phyloP scores from a whole-genome alignment of 2,797 vertebrate species.

The Periparus ater region DNA sequence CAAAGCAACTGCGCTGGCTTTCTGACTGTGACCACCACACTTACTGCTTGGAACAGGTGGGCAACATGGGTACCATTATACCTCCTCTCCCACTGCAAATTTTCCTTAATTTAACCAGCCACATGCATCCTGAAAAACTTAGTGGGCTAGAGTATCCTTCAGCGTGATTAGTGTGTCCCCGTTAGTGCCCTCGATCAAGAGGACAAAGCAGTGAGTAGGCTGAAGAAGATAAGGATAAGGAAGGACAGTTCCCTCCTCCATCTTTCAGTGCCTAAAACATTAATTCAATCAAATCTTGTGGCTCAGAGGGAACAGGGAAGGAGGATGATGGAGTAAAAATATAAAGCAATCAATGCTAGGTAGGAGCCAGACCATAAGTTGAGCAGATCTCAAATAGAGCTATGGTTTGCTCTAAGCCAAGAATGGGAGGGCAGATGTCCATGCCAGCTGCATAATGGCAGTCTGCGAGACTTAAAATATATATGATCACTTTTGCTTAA shows the following conservation, averaged over 20 bases:
- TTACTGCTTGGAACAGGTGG: neutral
- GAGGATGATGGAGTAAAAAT: neutral
- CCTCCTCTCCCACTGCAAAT: neutral
- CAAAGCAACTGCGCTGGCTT: neutral
- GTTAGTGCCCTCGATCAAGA: neutral
- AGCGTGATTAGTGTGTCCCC: neutral
- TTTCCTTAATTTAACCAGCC: neutral
- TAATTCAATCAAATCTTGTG: neutral
- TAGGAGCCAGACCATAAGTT: neutral
- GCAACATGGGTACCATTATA: neutral
- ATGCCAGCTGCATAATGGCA: neutral
- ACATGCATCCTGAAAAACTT: neutral
- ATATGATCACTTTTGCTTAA: neutral
- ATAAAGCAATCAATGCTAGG: neutral
- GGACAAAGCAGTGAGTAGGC: neutral
- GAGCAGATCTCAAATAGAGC: neutral
- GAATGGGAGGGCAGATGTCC: neutral
- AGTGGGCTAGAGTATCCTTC: neutral
- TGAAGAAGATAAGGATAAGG: neutral
- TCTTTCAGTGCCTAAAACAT: neutral
- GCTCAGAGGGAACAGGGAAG: neutral
- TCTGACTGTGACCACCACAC: slow-evolving; percentile 27
- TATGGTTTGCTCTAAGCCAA: neutral
- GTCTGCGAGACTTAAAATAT: neutral
- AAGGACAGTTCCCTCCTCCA: neutral